Evolutionary conservation across 2,888 invertebrate genomes (phyloP).

Genomic region (Rapana venosa): DNA sequence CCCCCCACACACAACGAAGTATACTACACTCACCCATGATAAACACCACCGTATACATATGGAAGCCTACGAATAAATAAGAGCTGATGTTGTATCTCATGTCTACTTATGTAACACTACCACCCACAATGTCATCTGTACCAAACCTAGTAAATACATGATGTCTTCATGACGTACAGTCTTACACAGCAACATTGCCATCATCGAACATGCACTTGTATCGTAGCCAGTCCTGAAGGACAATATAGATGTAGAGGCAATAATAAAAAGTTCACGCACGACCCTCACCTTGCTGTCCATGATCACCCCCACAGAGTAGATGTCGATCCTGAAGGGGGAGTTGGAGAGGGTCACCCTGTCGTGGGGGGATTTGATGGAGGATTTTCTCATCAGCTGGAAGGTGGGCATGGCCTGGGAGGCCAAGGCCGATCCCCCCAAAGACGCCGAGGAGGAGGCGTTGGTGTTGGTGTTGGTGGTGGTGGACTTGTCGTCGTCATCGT

Average conservation of each 20-base stretch:
- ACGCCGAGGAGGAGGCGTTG: conserved; percentile 43
- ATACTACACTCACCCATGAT: too few species aligned
- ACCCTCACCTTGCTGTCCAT: conserved; percentile 65
- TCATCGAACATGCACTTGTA: too few species aligned
- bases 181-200: too few species aligned
- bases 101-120: background rate
- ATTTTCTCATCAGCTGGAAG: conserved; percentile 51
- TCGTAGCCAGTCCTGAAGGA: too few species aligned
- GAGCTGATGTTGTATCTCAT: too few species aligned
- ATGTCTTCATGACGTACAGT: too few species aligned
- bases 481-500: conserved; percentile 46
- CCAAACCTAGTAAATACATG: too few species aligned
- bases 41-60: too few species aligned
- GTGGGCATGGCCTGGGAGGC: conserved; percentile 34
- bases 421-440: conserved; percentile 32
- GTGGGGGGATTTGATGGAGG: conserved; percentile 28
- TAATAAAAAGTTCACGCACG: too few species aligned
- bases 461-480: conserved; percentile 37
- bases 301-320: conserved; percentile 70
- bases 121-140: background rate
- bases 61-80: too few species aligned
- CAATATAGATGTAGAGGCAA: too few species aligned
- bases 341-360: conserved; percentile 38
- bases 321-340: conserved; percentile 64
- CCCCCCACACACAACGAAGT: too few species aligned